Percentiles rank a stretch among this genome's conserved stretches.
phyloP scores from a whole-genome alignment of 2,113 vertebrate genomes.

The Cyanoliseus patagonus region DNA sequence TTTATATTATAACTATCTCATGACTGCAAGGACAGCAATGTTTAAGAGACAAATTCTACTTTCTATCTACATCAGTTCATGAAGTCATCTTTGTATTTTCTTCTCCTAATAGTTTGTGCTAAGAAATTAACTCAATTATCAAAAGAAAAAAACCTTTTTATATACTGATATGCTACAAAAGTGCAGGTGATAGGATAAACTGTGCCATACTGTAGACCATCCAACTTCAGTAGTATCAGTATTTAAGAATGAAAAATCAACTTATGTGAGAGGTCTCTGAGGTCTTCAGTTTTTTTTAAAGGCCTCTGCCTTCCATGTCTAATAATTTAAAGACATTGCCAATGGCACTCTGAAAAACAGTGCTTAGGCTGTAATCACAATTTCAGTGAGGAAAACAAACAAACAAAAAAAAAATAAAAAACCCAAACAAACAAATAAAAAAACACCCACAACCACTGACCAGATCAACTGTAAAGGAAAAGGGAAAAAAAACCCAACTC shows the following conservation, averaged over 20 bases:
- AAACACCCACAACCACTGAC: not conserved
- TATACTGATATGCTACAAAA: not conserved
- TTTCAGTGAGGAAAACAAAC: not conserved
- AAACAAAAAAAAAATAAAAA: too few species aligned
- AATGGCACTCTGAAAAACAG: not conserved
- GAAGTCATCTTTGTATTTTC: not conserved
- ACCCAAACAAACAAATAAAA: not conserved
- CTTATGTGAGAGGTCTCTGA: not conserved
- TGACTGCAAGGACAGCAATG: not conserved
- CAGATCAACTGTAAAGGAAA: not conserved
- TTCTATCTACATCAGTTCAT: not conserved
- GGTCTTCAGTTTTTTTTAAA: constrained; percentile 14
- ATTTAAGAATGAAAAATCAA: constrained; percentile 22
- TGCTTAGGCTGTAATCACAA: not conserved
- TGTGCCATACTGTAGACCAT: not conserved
- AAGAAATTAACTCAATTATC: not conserved
- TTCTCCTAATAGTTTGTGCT: not conserved
- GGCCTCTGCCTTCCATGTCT: not conserved
- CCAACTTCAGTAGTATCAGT: not conserved
- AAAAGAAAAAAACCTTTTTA: not conserved
- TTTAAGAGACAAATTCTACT: not conserved
- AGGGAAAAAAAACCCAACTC: not conserved
- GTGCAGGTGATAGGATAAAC: not conserved
- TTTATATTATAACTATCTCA: not conserved
- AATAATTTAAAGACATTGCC: constrained; percentile 12